Percentiles rank a stretch among this genome's conserved stretches.
phyloP scores from a whole-genome alignment of 1,140 invertebrate species.

The Galendromus occidentalis region DNA sequence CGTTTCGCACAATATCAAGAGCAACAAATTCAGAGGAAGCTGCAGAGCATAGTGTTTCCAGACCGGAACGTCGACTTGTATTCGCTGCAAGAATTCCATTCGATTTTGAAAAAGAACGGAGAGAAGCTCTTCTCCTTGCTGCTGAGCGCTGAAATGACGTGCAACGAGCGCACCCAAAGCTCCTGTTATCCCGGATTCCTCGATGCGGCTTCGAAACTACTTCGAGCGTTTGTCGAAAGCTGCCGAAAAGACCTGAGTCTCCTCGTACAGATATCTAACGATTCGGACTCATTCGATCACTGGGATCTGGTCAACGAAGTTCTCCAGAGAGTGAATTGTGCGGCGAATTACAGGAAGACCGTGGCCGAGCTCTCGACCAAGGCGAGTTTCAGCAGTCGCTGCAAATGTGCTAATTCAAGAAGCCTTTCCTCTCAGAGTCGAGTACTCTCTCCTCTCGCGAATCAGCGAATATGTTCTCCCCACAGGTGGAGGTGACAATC shows the following conservation, averaged over 20 bases:
- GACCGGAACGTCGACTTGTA: neutral
- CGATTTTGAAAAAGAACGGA: neutral
- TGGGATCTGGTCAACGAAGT: constrained; percentile 5
- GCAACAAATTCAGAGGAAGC: constrained; percentile 3
- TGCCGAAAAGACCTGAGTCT: neutral
- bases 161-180: neutral
- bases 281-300: neutral
- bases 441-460: no score
- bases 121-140: neutral
- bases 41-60: neutral
- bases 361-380: neutral
- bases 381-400: neutral
- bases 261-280: neutral
- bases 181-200: constrained; percentile 1
- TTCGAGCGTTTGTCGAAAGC: neutral
- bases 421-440: no score
- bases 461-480: no score
- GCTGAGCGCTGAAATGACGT: neutral
- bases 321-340: neutral
- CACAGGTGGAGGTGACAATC: neutral
- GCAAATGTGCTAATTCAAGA: no score
- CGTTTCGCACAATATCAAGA: neutral
- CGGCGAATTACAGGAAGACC: neutral
- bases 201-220: neutral
- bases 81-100: neutral